Conservation (phyloP, 2,888 invertebrate genomes). For the Punctoribates punctum region DNA sequence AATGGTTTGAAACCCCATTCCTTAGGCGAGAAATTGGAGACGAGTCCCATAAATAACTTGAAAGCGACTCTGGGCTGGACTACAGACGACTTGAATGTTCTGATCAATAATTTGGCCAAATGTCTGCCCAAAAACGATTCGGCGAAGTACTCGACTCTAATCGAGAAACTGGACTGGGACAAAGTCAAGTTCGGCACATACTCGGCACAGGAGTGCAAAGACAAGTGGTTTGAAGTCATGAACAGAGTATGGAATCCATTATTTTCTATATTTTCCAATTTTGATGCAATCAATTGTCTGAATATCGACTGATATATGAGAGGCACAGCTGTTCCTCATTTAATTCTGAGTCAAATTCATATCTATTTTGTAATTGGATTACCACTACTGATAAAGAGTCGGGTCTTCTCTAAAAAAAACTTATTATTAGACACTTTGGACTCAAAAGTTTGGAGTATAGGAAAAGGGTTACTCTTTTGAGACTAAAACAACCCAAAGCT, state of each 20-base stretch:
- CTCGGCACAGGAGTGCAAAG: slow-evolving; percentile 57
- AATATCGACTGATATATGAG: neutral
- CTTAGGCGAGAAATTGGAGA: no score
- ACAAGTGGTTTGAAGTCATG: slow-evolving; percentile 42
- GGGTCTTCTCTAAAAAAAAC: no score
- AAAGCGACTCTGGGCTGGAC: slow-evolving; percentile 43
- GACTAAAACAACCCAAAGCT: no score
- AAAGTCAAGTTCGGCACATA: slow-evolving; percentile 55
- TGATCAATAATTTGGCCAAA: slow-evolving; percentile 46
- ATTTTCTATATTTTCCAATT: neutral
- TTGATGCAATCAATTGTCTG: neutral
- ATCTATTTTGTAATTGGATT: neutral
- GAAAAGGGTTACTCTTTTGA: no score
- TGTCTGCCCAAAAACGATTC: slow-evolving; percentile 47
- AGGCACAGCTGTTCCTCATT: neutral
- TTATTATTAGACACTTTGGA: no score
- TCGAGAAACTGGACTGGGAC: slow-evolving; percentile 49
- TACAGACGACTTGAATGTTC: slow-evolving; percentile 45
- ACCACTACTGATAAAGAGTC: no score
- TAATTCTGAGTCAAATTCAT: neutral
- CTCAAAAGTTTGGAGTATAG: no score
- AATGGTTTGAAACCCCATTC: neutral
- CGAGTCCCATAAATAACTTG: neutral
- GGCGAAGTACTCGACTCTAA: slow-evolving; percentile 45
- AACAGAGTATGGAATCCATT: neutral